Evolutionary conservation across 2,888 invertebrate genomes (phyloP).

Genomic region (Pilophorus perplexus): DNA sequence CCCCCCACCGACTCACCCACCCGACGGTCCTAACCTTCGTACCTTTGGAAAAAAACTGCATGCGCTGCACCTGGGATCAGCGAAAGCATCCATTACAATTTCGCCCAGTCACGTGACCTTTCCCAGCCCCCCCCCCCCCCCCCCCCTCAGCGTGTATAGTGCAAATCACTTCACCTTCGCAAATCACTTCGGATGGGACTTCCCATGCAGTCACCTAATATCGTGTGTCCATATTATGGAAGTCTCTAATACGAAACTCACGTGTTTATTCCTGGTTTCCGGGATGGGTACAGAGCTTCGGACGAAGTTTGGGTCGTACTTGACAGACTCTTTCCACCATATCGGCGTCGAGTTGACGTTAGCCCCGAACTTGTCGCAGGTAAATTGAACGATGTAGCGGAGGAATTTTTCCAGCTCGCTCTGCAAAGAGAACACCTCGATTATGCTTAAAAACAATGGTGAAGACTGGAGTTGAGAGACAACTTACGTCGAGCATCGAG

Average conservation of each 20-base stretch:
- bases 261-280: constrained; percentile 5
- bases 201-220: no score
- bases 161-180: no score
- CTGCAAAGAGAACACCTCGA: neutral
- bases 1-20: no score
- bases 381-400: constrained; percentile 10
- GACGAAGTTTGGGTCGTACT: neutral
- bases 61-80: no score
- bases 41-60: no score
- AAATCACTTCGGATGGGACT: no score
- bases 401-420: constrained; percentile 6
- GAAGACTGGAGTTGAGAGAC: neutral
- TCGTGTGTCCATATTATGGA: no score
- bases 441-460: neutral
- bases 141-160: no score
- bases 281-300: neutral
- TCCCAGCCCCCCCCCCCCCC: no score
- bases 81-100: no score
- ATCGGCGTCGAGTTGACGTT: neutral
- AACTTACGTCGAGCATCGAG: neutral
- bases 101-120: no score
- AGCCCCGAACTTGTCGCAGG: neutral
- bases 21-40: no score
- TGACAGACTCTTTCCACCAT: constrained; percentile 11
- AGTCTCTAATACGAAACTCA: neutral